These are phyloP conservation scores for Pholis gunnellus DNA, from an alignment of 2,113 vertebrate genomes.

Conservation along the genomic window DNA sequence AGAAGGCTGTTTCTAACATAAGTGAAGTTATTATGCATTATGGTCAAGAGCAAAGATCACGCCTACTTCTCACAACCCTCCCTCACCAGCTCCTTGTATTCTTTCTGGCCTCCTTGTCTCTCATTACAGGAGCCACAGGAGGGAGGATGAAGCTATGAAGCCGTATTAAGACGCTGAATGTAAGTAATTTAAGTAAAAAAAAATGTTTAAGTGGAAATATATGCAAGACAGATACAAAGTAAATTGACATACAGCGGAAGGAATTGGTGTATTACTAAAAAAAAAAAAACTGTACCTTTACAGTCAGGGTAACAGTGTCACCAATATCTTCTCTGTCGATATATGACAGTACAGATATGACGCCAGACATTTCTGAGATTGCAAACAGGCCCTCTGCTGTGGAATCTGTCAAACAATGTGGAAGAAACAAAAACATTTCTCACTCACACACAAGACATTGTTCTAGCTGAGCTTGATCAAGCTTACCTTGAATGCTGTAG, in stretches of 20 bases:
- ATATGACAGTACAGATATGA: slow-evolving; percentile 75
- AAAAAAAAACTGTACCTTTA: slow-evolving; percentile 79
- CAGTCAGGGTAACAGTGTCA: slow-evolving; percentile 81
- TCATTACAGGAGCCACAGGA: slow-evolving; percentile 10
- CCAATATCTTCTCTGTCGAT: slow-evolving; percentile 88
- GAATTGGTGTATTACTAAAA: neutral
- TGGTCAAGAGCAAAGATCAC: neutral
- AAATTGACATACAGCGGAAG: neutral
- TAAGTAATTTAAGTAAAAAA: neutral
- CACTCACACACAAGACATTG: neutral
- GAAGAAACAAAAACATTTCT: neutral
- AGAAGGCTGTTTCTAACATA: neutral
- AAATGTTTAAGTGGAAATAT: neutral
- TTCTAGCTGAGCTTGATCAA: neutral
- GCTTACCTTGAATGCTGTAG: slow-evolving; percentile 85
- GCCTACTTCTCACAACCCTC: neutral
- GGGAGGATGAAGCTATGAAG: neutral
- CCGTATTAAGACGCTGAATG: neutral
- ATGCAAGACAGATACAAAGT: neutral
- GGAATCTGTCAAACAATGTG: slow-evolving; percentile 57
- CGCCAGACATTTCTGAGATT: slow-evolving; percentile 75
- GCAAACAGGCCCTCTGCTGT: slow-evolving; percentile 75
- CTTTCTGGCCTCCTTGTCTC: neutral
- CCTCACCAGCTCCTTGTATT: neutral
- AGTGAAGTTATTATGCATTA: neutral